phyloP scores from a whole-genome alignment of 2,888 invertebrate species.

The Standfussiana lucernea region DNA sequence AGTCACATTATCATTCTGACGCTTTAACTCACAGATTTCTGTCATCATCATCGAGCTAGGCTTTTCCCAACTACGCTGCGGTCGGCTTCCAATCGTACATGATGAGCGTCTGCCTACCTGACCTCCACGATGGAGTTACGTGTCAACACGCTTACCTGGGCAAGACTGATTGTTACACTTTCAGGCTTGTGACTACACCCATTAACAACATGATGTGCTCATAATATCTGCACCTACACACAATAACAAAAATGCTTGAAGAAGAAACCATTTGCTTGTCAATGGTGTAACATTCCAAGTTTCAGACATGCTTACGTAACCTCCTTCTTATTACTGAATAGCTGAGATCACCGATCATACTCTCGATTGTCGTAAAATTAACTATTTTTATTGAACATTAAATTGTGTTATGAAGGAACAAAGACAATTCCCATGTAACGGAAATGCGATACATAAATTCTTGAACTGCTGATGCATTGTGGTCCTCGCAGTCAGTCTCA shows the following conservation, averaged over 20 bases:
- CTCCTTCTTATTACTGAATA: conserved; percentile 2
- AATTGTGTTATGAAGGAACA: conserved; percentile 18
- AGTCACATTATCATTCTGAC: too few relatives aligned
- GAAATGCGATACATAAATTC: conserved; percentile 1
- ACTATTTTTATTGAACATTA: conserved; percentile 12
- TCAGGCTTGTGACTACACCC: background rate
- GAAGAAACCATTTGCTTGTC: conserved; percentile 7
- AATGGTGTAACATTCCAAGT: background rate
- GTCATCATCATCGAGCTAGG: background rate
- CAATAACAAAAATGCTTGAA: background rate
- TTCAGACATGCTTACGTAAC: conserved; percentile 31
- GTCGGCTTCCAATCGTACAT: background rate
- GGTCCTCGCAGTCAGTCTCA: background rate
- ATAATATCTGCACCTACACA: background rate
- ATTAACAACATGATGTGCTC: background rate
- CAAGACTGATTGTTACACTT: background rate
- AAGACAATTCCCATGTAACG: conserved; percentile 2
- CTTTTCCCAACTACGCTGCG: background rate
- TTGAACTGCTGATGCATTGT: background rate
- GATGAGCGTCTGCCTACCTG: background rate
- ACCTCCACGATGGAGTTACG: background rate
- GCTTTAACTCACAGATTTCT: background rate
- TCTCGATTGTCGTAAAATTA: conserved; percentile 22
- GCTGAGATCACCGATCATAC: conserved; percentile 44
- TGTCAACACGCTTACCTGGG: background rate